Conservation (phyloP, 2,888 invertebrate genomes). For the Plusia festucae region DNA sequence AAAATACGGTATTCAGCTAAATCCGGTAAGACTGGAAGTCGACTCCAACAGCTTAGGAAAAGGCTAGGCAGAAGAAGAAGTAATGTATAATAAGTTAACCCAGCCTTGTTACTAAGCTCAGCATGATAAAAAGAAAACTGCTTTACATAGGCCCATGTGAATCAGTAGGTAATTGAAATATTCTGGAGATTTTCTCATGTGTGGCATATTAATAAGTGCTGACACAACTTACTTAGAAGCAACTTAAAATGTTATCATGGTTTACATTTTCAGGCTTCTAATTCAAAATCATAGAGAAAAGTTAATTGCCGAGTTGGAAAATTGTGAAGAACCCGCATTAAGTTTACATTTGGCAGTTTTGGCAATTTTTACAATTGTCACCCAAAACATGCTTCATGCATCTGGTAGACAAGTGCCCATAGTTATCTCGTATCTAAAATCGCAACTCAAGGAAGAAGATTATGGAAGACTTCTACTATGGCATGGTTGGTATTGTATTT, state of each 20-base stretch:
- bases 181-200: neutral
- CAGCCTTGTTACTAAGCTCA: no score
- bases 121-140: no score
- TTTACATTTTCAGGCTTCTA: slow-evolving; percentile 90
- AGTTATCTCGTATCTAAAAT: slow-evolving; percentile 93
- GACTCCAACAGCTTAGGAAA: no score
- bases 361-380: slow-evolving; percentile 94
- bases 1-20: no score
- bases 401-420: slow-evolving; percentile 97
- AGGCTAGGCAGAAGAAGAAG: no score
- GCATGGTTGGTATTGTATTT: slow-evolving; percentile 94
- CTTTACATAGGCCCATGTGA: no score
- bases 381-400: slow-evolving; percentile 96
- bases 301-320: slow-evolving; percentile 93
- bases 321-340: slow-evolving; percentile 93
- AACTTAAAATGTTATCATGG: neutral
- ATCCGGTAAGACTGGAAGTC: no score
- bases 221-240: no score
- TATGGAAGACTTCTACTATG: slow-evolving; percentile 91
- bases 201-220: no score
- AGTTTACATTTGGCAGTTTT: slow-evolving; percentile 93
- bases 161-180: no score
- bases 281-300: slow-evolving; percentile 95
- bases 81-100: no score
- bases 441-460: slow-evolving; percentile 91